Evolutionary conservation across 2,797 vertebrate species (phyloP), one percentile per base, ranked within the genome.

Genomic region (Eulemur mongoz): DNA sequence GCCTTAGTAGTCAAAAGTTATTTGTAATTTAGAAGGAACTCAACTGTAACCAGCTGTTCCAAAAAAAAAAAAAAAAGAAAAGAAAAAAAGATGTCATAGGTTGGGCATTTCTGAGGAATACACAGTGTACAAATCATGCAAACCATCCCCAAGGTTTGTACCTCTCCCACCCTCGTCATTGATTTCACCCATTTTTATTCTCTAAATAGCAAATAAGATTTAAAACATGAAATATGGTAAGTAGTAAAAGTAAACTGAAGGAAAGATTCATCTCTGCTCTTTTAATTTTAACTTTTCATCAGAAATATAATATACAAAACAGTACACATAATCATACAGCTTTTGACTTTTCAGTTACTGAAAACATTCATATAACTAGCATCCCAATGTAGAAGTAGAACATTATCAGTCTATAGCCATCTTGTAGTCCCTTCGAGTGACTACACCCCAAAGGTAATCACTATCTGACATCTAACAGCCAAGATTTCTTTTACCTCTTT

Each of bases 21-120:
- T 63, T 89, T 82, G 70, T 70, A 89, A 87, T 94, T 83, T 92
- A 82, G 57, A 91, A 76, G 59, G 69, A 96, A 59, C 38, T 54
- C 50, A 93, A 75, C 50, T 20, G 70, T 0, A 78, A 23, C 59
- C 78, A 89, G 91, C 65, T 91, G 52, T 38, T 89, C 17, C 50
- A 90, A 52, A 76, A 70, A 67, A n/a, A 43, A 85, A 23, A 50
- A n/a, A 61, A 54, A 80, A 89, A 82, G 57, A 70, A 17, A 65
- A 65, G 57, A 50, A n/a, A 54, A 70, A 83, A 91, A 88, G 73
- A 70, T 73, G 18, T 85, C 85, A 89, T 54, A 63, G 32, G 3
- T 69, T 52, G 45, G 65, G 17, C 30, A 80, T 95, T 92, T 90
- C 50, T 32, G 57, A 91, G 40, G 25, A 69, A n/a, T 23, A 32